Base-by-base conservation (phyloP, 2,797 vertebrate species). In the Gallinago solitaria region DNA sequence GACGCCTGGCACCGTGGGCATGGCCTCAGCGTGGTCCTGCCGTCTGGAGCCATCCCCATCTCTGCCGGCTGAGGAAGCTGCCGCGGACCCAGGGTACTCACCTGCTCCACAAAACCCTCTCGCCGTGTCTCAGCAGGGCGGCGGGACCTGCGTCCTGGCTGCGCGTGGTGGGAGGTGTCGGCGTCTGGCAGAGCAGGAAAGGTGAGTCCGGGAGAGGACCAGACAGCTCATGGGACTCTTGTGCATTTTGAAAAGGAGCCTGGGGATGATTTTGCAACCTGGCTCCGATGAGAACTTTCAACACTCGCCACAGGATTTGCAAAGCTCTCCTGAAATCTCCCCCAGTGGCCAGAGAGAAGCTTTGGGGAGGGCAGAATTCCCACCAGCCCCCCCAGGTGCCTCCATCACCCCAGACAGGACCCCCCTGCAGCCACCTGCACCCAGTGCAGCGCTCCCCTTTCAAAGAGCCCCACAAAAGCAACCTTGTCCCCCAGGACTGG, bases 261-360 rank as follows among this genome's bases (percentile, higher is more conserved):
- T 1, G 10, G 27, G 82, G 79, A 83, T 15, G 69, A 43, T 96
- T 96, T 96, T 90, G 95, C 80, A 96, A 96, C 83, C 37, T 10
- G 4, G 13, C 35, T 33, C 53, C 54, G 3, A 7, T 1, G 21
- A 63, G 59, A 67, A 18, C 39, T 88, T 90, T 81, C 87, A 13
- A 23, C 60, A 61, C 45, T 39, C 57, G 8, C 87, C 13, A 0
- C 71, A 67, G 64, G 33, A 12, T 74, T 85, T 76, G 60, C 83
- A 80, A 87, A 85, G 27, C n/a, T 83, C 64, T 50, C 80, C 65
- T 9, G 35, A 41, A 95, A 92, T 83, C 73, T 27, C 32, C 13
- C 37, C 76, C 23, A 3, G 39, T 2, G 8, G 60, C 64, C 51
- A 41, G 54, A 53, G 56, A 71, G 45, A 56, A 68, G 43, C 20